Base-by-base conservation (phyloP, 1,140 invertebrate species). In the Bombus waltoni region DNA sequence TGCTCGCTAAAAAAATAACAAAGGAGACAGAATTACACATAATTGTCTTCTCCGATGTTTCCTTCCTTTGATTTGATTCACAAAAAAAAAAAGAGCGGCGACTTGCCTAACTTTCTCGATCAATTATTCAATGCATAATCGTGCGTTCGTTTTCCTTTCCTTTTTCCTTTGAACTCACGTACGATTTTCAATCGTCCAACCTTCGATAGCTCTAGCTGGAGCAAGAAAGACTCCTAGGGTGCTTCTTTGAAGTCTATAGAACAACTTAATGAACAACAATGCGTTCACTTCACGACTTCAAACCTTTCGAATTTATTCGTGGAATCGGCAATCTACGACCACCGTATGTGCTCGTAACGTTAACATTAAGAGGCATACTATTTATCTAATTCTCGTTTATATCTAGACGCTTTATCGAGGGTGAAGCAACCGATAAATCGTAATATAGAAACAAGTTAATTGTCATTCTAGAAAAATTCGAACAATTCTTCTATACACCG, bases 51-150 rank as follows among this genome's bases (percentile, higher is more conserved):
- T 47, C 68, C 38, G 65, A 83, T 66, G 68, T 80, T 77, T 35
- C n/a, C 62, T 83, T 83, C 38, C 65, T 77, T 78, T 59, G 82
- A 59, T 70, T 71, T 78, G 62, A 53, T 59, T 35, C 35, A 32
- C 9, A 32, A 59, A 71, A 71, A 77, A 65, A 40, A 59, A 53
- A 8, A 35, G 53, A 38, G 62, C 57, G 13, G 2, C 71, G 59
- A 80, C 74, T 77, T 80, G 42, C 47, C 76, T 40, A 73, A 73
- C 81, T 68, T 66, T 35, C 38, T 18, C 65, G 40, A 88, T 90
- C 71, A 90, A 75, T 90, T 86, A 90, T 90, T 88, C 87, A 90
- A n/a, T 62, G 71, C 18, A 73, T 86, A 90, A 90, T 88, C 74
- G 81, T 28, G 65, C 74, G 44, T 83, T 75, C 57, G 74, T 47